Conservation (phyloP, 2,113 vertebrate genomes). For the Cathartes aura region DNA sequence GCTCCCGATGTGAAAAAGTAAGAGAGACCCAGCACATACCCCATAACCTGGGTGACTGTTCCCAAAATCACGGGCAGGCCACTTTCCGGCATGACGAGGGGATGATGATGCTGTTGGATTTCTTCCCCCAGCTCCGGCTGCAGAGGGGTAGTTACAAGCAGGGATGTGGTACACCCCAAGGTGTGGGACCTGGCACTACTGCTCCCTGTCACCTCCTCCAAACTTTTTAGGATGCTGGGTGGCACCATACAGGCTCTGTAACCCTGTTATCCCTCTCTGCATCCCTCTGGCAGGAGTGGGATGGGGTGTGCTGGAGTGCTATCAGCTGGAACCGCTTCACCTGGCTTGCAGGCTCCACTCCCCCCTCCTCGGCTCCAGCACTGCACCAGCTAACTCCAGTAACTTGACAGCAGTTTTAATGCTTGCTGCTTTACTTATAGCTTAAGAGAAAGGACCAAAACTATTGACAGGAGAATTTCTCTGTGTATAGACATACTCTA, state of each 20-base stretch:
- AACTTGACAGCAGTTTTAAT: not conserved
- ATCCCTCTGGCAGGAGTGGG: not conserved
- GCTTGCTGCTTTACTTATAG: not conserved
- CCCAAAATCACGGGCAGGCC: not conserved
- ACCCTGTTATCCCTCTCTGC: not conserved
- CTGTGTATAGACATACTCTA: not conserved
- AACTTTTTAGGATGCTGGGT: not conserved
- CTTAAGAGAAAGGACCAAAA: not conserved
- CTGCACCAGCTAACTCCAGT: not conserved
- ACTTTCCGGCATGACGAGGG: accelerated
- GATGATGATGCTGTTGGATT: not conserved
- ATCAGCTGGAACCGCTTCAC: not conserved
- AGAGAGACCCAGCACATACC: not conserved
- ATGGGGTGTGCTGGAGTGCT: no score
- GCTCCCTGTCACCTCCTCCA: not conserved
- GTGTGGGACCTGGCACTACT: not conserved
- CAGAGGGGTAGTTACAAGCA: not conserved
- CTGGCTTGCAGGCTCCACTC: not conserved
- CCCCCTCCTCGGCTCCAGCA: not conserved
- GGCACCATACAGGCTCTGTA: accelerated
- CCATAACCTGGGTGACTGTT: not conserved
- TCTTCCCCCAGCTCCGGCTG: not conserved
- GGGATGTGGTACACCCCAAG: accelerated
- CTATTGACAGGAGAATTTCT: not conserved
- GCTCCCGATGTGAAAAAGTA: not conserved